Conservation (phyloP, 1,140 invertebrate genomes). For the Lithobius niger region DNA sequence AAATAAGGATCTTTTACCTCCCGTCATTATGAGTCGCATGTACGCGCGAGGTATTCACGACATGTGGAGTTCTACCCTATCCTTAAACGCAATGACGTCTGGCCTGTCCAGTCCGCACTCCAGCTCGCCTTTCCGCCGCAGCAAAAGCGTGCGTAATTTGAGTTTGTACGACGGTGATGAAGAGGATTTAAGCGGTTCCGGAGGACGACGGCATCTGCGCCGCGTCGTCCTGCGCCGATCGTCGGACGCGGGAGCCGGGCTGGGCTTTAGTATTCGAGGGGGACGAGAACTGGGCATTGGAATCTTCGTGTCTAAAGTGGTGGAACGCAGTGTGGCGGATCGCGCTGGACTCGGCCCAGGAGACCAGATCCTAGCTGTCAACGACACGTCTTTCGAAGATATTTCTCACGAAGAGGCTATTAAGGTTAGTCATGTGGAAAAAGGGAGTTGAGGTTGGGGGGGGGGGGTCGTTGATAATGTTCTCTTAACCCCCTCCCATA, state of each 20-base stretch:
- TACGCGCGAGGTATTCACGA: no score
- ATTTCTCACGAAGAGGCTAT: conserved; percentile 76
- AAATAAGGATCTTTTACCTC: no score
- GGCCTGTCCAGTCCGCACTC: background rate
- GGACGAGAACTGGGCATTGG: conserved; percentile 43
- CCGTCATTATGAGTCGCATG: no score
- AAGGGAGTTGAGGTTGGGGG: no score
- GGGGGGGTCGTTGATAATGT: no score
- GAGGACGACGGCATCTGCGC: background rate
- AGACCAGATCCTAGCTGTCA: conserved; percentile 77
- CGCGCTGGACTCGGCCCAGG: conserved; percentile 66
- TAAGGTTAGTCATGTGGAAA: conserved; percentile 61
- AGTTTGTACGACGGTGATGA: background rate
- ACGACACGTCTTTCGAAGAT: conserved; percentile 70
- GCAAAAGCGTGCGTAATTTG: conserved; percentile 6
- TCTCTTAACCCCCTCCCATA: no score
- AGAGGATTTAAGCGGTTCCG: background rate
- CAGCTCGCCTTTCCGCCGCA: background rate
- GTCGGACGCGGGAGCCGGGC: background rate
- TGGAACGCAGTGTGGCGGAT: conserved; percentile 72
- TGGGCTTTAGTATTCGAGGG: conserved; percentile 10
- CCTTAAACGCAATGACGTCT: background rate
- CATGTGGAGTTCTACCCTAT: conserved; percentile 2
- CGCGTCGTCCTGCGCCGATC: background rate
- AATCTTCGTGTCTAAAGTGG: conserved; percentile 74